Evolutionary conservation across 2,113 vertebrate species (phyloP), one percentile per base, ranked within the genome.

Genomic region (Psittacus erithacus): DNA sequence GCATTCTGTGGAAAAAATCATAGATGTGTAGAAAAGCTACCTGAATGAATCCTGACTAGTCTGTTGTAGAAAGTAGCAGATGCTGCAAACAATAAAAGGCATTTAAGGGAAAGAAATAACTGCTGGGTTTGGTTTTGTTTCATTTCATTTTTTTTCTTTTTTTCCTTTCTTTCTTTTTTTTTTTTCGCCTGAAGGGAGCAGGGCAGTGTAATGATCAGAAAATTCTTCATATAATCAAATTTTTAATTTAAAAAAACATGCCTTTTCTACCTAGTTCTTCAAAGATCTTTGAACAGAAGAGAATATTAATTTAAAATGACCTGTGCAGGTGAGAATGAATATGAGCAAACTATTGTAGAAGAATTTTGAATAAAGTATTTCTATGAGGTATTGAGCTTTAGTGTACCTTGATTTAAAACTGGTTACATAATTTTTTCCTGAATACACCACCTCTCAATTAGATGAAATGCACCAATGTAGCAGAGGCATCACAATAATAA

Each of bases 331-430:
- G 22, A 46, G 17, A 88, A 41, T 62, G 4, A 74, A 9, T 52
- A 35, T 47, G 53, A 77, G 6, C 44, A 47, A 81, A 73, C 43
- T 60, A 3, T 20, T 0, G 0, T 16, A n/a, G n/a, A 82, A 71
- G 19, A 69, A 65, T 74, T 91, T n/a, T 74, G 24, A 67, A 49
- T 77, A 25, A 83, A 83, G 17, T 70, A 31, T 77, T 94, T 82
- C 55, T 65, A 0, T 83, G 17, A 6, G 7, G 2, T 82, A 13
- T 31, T 31, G 23, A 86, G 20, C 22, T 86, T 88, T 88, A 1
- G 2, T 78, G n/a, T 59, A 62, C 11, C 19, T 57, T 75, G n/a
- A 41, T 55, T 64, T 90, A 41, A 71, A 93, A 53, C 38, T 88
- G 17, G 10, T 63, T 86, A n/a, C 4, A 3, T 86, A 59, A 28